phyloP scores from a whole-genome alignment of 2,113 vertebrate genomes.

The Gulo gulo region DNA sequence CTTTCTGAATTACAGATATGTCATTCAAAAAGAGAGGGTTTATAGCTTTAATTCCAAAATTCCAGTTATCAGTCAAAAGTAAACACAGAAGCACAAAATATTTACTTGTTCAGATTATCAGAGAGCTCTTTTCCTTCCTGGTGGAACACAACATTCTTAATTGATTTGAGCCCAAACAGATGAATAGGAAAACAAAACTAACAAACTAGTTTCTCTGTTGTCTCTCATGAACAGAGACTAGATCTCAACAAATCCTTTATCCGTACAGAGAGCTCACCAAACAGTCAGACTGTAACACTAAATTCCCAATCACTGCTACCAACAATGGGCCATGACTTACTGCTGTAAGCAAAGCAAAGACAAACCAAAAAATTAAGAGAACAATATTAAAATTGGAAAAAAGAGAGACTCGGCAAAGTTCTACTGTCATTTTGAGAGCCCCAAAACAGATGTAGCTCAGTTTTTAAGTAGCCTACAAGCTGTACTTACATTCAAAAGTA shows the following conservation, averaged over 20 bases:
- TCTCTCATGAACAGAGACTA: constrained; percentile 1
- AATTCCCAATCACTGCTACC: background rate
- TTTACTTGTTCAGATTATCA: background rate
- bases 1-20: background rate
- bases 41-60: constrained; percentile 9
- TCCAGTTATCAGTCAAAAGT: constrained; percentile 4
- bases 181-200: background rate
- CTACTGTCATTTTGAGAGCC: background rate
- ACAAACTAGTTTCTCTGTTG: background rate
- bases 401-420: background rate
- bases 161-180: background rate
- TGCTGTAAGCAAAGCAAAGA: background rate
- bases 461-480: background rate
- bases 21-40: background rate
- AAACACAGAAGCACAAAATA: background rate
- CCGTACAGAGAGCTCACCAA: background rate
- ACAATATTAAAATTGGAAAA: constrained; percentile 7
- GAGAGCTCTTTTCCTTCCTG: background rate
- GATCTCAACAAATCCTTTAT: background rate
- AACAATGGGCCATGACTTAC: background rate
- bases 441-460: background rate
- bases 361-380: constrained; percentile 10
- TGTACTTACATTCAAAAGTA: background rate
- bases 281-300: background rate
- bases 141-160: background rate